Evolutionary conservation across 2,888 invertebrate species (phyloP), one percentile per base, ranked within the genome.

Genomic region (Drepanosiphum platanoidis): DNA sequence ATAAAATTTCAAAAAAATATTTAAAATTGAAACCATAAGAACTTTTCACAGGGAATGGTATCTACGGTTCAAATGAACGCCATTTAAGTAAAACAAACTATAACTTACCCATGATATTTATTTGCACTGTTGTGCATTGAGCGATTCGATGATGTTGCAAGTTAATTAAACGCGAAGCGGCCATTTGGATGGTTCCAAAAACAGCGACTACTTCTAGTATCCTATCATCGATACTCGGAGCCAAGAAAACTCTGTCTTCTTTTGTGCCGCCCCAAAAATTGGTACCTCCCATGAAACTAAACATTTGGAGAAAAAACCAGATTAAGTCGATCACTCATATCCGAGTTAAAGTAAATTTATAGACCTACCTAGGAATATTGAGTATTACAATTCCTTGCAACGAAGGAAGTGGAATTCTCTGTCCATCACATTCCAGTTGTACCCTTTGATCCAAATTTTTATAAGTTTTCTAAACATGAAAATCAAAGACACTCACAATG

Each of bases 231-330:
- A 98, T 97, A 22, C 96, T 96, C 4, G 98, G 98, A 0, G 97
- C 94, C 27, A 97, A 91, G 89, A 98, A 99, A 79, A 96, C 92
- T 89, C 97, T 97, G 88, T 96, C 97, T 88, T 95, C 96, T 89
- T 97, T 95, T 3, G 94, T 94, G 8, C 96, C 96, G 79, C 98
- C 98, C 99, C 99, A 99, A 90, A 99, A 99, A 90, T 98, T 98
- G 46, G 97, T 97, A 72, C 99, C 99, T 8, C 98, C 98, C 95
- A 98, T 97, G 90, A 98, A 98, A 88, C 97, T 97, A 87, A 89
- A 91, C 89, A 87, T 86, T 78, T 87, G 78, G 86, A 78, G 58
- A 32, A 81, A 64, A 70, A 58, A 32, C 70, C 11, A 64, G 61
- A 34, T 34, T n/a, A 2, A 61, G 7, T 34, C 52, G 27, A 27